phyloP scores from a whole-genome alignment of 2,888 invertebrate genomes.

The Synergus laeviventris region DNA sequence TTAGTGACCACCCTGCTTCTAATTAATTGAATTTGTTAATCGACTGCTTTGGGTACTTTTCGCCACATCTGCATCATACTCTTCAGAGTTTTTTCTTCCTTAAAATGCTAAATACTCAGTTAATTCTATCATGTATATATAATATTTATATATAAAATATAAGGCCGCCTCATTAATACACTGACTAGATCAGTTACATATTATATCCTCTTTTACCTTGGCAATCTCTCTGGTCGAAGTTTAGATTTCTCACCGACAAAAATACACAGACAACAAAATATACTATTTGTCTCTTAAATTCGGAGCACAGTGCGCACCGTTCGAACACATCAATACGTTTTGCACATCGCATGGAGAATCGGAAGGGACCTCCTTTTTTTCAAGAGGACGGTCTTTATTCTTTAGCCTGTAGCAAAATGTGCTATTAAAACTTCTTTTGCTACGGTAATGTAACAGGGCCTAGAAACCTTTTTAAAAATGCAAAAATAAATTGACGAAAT shows the following conservation, averaged over 20 bases:
- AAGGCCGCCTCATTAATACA: conserved; percentile 76
- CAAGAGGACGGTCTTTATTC: conserved; percentile 25
- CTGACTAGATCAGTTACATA: conserved; percentile 75
- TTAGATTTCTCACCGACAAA: conserved; percentile 62
- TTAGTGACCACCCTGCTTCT: conserved; percentile 44
- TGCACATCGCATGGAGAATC: conserved; percentile 28
- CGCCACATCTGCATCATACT: conserved; percentile 44
- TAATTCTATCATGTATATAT: conserved; percentile 41
- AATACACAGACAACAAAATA: conserved; percentile 71
- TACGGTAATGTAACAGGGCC: neutral
- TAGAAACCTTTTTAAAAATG: conserved; percentile 11
- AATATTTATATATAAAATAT: conserved; percentile 72
- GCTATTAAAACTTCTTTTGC: conserved; percentile 2
- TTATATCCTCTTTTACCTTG: conserved; percentile 54
- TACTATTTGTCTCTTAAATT: conserved; percentile 48
- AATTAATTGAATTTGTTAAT: conserved; percentile 50
- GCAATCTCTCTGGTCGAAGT: conserved; percentile 53
- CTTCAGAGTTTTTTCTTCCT: conserved; percentile 45
- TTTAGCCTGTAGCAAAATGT: conserved; percentile 12
- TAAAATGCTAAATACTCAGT: conserved; percentile 52
- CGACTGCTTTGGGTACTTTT: conserved; percentile 42
- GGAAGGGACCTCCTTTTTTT: conserved; percentile 20
- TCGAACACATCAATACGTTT: conserved; percentile 41
- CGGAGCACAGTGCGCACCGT: conserved; percentile 43
- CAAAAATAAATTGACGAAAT: neutral